Conservation (phyloP, 2,888 invertebrate species). For the Perdita meconis region DNA sequence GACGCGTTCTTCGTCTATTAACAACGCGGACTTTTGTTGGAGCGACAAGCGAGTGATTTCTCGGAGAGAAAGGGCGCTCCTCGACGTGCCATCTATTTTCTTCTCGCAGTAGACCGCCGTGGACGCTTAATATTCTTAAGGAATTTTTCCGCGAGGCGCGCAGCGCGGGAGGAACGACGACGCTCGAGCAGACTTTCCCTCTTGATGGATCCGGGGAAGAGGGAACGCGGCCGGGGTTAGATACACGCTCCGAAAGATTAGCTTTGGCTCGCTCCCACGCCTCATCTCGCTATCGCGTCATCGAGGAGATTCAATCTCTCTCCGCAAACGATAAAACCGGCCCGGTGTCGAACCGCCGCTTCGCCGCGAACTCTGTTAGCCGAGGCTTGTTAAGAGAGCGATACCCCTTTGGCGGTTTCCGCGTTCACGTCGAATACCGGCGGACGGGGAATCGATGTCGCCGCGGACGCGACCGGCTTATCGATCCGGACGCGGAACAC, state of each 20-base stretch:
- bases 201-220: conserved; percentile 57
- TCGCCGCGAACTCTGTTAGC: conserved; percentile 41
- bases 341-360: conserved; percentile 24
- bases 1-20: no score
- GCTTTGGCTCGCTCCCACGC: conserved; percentile 77
- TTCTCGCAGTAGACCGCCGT: conserved; percentile 44
- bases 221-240: conserved; percentile 65
- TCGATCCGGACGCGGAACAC: conserved; percentile 23
- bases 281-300: conserved; percentile 74
- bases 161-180: conserved; percentile 17
- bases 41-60: background rate
- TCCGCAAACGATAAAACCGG: conserved; percentile 62
- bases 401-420: conserved; percentile 55
- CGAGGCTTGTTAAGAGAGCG: conserved; percentile 61
- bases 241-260: conserved; percentile 70
- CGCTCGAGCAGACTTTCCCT: conserved; percentile 69
- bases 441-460: conserved; percentile 33
- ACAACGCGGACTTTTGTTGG: no score
- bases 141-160: conserved; percentile 35
- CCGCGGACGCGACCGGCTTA: conserved; percentile 30
- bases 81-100: conserved; percentile 44
- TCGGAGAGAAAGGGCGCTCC: conserved; percentile 49
- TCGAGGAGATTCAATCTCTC: conserved; percentile 76
- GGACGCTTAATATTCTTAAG: conserved; percentile 53
- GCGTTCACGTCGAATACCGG: conserved; percentile 48